phyloP scores from a whole-genome alignment of 2,113 vertebrate species.

The Scomber scombrus region DNA sequence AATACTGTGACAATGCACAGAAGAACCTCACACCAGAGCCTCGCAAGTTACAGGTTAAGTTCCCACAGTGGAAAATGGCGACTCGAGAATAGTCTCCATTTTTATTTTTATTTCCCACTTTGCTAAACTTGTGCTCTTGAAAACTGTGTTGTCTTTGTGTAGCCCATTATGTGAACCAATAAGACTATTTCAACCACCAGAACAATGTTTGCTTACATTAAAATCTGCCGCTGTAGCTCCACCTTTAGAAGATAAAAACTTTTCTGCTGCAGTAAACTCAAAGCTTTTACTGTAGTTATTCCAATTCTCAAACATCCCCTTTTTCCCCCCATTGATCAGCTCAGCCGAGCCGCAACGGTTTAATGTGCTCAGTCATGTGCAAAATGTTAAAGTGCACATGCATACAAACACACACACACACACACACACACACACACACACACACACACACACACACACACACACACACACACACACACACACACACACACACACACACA shows the following conservation, averaged over 20 bases:
- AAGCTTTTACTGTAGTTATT: constrained; percentile 31
- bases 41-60: neutral
- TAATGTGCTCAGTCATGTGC: constrained; percentile 67
- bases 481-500: constrained; percentile 32
- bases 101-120: constrained; percentile 26
- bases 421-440: constrained; percentile 24
- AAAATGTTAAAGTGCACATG: constrained; percentile 66
- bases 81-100: neutral
- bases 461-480: constrained; percentile 32
- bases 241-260: constrained; percentile 41
- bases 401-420: constrained; percentile 33
- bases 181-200: constrained; percentile 12
- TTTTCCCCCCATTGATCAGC: constrained; percentile 35
- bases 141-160: constrained; percentile 21
- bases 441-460: constrained; percentile 37
- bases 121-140: constrained; percentile 60
- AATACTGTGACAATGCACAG: neutral
- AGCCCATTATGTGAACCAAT: constrained; percentile 23
- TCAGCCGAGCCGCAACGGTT: constrained; percentile 30
- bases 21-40: neutral
- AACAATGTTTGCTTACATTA: constrained; percentile 18
- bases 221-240: neutral
- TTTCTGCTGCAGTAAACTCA: constrained; percentile 22
- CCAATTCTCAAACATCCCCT: constrained; percentile 26
- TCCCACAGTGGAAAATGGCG: constrained; percentile 27